phyloP scores from a whole-genome alignment of 2,797 vertebrate species.

The Lates japonicus region DNA sequence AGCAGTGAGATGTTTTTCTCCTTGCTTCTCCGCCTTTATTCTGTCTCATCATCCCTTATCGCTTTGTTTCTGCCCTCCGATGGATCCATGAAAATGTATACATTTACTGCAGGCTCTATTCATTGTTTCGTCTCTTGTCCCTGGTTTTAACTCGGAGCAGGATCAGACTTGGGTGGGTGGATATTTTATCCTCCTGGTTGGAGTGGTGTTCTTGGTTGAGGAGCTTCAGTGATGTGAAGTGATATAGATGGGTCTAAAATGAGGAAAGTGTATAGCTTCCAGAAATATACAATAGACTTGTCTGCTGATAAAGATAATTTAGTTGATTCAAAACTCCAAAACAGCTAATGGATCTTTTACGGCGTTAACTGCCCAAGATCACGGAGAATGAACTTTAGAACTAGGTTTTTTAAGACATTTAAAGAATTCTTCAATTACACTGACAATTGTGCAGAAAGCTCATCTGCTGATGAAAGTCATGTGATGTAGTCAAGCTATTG shows the following conservation, averaged over 20 bases:
- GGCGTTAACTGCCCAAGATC: constrained; percentile 4
- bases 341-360: constrained; percentile 1
- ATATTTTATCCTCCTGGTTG: constrained; percentile 44
- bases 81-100: constrained; percentile 28
- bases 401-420: background rate
- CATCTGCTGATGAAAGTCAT: background rate
- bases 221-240: constrained; percentile 10
- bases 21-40: constrained; percentile 27
- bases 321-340: constrained; percentile 15
- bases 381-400: background rate
- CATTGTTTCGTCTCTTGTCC: constrained; percentile 48
- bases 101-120: constrained; percentile 55
- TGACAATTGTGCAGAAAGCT: background rate
- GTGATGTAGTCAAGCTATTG: background rate
- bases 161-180: constrained; percentile 42
- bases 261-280: background rate
- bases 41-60: constrained; percentile 17
- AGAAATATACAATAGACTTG: constrained; percentile 1
- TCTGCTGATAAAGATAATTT: constrained; percentile 13
- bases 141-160: constrained; percentile 53
- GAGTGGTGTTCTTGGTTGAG: constrained; percentile 22
- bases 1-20: constrained; percentile 34
- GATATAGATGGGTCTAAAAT: constrained; percentile 4
- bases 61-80: constrained; percentile 47
- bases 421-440: background rate